phyloP scores from a whole-genome alignment of 2,113 vertebrate genomes.

The Oryzias celebensis region DNA sequence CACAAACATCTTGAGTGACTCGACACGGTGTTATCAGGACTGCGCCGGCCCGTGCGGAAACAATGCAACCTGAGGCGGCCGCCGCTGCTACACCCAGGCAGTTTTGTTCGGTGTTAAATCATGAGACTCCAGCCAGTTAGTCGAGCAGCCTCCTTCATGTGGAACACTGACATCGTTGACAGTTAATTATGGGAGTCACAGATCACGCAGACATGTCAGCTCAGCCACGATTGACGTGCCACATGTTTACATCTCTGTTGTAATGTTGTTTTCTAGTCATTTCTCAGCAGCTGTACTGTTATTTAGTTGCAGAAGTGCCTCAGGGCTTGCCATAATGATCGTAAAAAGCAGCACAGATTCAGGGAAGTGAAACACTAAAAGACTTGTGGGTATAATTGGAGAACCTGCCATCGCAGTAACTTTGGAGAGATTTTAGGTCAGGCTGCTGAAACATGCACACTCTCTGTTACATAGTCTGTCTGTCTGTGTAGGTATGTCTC shows the following conservation, averaged over 20 bases:
- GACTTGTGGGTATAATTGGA: conserved; percentile 70
- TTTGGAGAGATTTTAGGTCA: conserved; percentile 57
- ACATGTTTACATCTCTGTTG: conserved; percentile 71
- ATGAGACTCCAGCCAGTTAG: conserved; percentile 69
- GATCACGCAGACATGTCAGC: conserved; percentile 72
- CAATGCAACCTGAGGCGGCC: conserved; percentile 37
- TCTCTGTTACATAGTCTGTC: conserved; percentile 49
- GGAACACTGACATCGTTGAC: conserved; percentile 70
- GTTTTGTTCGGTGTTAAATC: conserved; percentile 60
- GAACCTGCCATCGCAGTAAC: conserved; percentile 61
- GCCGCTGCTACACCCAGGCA: conserved; percentile 29
- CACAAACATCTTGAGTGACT: conserved; percentile 26
- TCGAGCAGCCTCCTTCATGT: conserved; percentile 65
- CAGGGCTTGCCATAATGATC: conserved; percentile 74
- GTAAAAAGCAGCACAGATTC: conserved; percentile 69
- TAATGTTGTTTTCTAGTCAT: conserved; percentile 70
- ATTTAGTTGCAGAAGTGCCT: conserved; percentile 67
- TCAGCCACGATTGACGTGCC: conserved; percentile 58
- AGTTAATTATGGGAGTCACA: conserved; percentile 77
- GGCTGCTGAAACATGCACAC: conserved; percentile 44
- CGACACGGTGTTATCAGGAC: conserved; percentile 22
- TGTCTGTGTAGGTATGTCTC: conserved; percentile 37
- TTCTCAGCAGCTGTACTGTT: conserved; percentile 55
- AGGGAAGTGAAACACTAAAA: conserved; percentile 58
- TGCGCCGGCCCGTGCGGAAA: conserved; percentile 26